Base-by-base conservation (phyloP, 1,140 invertebrate genomes). In the Habropoda laboriosa region DNA sequence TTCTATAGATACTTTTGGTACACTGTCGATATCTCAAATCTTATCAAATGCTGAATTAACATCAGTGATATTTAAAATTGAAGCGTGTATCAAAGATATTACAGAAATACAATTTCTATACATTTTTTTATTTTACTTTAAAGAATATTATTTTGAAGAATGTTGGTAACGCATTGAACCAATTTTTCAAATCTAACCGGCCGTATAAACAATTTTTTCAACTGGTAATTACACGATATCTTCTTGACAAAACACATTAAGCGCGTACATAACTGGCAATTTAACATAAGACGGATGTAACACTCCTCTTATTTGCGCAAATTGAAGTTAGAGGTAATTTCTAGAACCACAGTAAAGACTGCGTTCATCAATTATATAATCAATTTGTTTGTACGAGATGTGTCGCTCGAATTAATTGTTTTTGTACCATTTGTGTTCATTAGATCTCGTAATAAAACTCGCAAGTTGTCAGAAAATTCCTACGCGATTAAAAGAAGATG, bases 381-480 rank as follows among this genome's bases (percentile, higher is more conserved):
- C 32, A 74, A 74, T 27, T 74, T 74, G 32, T 51, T 74, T 74
- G 30, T 32, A 40, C 45, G 45, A 61, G 58, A 51, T 6, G 45
- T 51, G 16, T 21, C 42, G 42, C 63, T 3, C 32, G 18, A 38
- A n/a, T 47, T 73, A 73, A 73, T 73, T 73, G 55, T 38, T 49
- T n/a, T 24, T 18, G 10, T 24, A 53, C 24, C 16, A 27, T 30
- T 53, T 3, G 21, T 35, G 35, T 27, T n/a, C n/a, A 13, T 38
- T 38, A 63, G 16, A 63, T 38, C 7, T 16, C 18, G n/a, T 51
- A 49, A 61, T 35, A 6, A 4, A 24, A 53, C 13, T 51, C n/a
- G n/a, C n/a, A n/a, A n/a, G n/a, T n/a, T n/a, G n/a, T n/a, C 21
- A 8, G 21, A 47, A 49, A 35, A 61, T 32, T 49, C 32, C 30